These are phyloP conservation scores for Drosophila limbata DNA, from an alignment of 2,888 invertebrate species.

Conservation along the genomic window DNA sequence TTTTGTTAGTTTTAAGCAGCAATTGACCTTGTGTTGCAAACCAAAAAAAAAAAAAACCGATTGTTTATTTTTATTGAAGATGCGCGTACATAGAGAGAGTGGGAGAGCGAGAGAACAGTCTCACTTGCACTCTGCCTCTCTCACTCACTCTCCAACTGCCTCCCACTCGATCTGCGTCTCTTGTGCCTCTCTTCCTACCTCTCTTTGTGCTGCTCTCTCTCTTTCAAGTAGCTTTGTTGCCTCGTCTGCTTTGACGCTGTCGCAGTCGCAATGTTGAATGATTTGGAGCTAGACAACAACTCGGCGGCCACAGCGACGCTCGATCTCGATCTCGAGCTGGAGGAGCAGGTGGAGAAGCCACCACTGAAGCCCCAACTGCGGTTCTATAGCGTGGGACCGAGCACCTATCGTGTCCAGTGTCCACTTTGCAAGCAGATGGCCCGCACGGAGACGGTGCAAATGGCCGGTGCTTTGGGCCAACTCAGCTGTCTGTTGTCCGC, in stretches of 20 bases:
- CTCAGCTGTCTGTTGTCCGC: constrained; percentile 78
- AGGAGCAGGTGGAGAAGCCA: neutral
- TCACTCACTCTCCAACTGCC: neutral
- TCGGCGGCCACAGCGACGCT: constrained; percentile 50
- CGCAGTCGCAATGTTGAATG: constrained; percentile 71
- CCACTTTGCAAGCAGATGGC: constrained; percentile 79
- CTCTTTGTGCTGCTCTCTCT: constrained; percentile 3
- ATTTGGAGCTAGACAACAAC: constrained; percentile 55
- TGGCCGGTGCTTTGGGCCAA: constrained; percentile 77
- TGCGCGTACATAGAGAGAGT: constrained; percentile 3
- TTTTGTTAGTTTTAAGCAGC: constrained; percentile 38
- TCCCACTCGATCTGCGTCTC: constrained; percentile 25
- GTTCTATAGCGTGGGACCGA: constrained; percentile 83
- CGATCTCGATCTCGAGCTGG: constrained; percentile 57
- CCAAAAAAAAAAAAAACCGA: constrained; percentile 11
- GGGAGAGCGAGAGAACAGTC: neutral
- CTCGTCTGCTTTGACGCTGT: neutral
- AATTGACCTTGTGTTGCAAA: constrained; percentile 48
- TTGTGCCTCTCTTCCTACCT: constrained; percentile 14
- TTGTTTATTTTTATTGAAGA: constrained; percentile 41
- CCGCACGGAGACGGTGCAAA: constrained; percentile 78
- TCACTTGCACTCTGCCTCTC: neutral
- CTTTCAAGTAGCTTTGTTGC: constrained; percentile 5
- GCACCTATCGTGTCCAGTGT: constrained; percentile 77
- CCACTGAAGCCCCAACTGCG: constrained; percentile 73